A percentile compares a stretch with the other conserved stretches of the same genome.
These are phyloP conservation scores for Ceyx erithaca DNA, from an alignment of 2,797 vertebrate species.

Conservation along the genomic window DNA sequence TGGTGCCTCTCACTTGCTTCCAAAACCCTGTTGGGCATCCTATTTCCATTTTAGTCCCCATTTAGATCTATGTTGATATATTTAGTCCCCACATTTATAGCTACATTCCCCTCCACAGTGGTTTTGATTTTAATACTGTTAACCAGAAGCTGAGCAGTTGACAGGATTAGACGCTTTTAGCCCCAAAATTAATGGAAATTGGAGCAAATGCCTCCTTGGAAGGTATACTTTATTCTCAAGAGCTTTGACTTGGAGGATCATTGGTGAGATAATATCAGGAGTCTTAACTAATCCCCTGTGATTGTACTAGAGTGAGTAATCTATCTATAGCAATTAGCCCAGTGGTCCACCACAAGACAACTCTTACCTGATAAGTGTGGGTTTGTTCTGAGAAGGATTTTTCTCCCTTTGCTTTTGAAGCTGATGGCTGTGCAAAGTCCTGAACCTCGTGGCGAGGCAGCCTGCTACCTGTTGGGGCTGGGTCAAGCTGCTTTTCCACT, in stretches of 20 bases:
- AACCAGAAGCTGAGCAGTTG: constrained; percentile 2
- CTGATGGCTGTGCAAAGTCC: background rate
- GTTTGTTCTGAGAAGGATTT: background rate
- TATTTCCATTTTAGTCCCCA: background rate
- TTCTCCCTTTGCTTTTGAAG: background rate
- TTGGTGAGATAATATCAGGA: constrained; percentile 18
- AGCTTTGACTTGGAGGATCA: background rate
- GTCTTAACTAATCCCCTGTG: constrained; percentile 20
- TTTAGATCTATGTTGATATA: background rate
- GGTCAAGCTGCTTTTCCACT: background rate
- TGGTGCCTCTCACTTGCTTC: background rate
- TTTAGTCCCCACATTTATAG: background rate
- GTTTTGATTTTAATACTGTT: constrained; percentile 13
- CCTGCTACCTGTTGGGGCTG: rapidly evolving
- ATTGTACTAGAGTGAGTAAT: background rate
- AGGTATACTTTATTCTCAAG: constrained; percentile 1
- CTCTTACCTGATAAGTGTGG: background rate
- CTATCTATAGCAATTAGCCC: background rate
- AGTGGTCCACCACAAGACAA: background rate
- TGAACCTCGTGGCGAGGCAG: rapidly evolving
- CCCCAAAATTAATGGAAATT: background rate
- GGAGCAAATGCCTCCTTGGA: background rate
- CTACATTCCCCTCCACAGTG: background rate
- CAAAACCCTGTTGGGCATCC: background rate
- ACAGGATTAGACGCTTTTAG: background rate